Percentiles rank a stretch among this genome's conserved stretches.
Conservation (phyloP, 2,113 vertebrate genomes). For the Stegastes partitus region DNA sequence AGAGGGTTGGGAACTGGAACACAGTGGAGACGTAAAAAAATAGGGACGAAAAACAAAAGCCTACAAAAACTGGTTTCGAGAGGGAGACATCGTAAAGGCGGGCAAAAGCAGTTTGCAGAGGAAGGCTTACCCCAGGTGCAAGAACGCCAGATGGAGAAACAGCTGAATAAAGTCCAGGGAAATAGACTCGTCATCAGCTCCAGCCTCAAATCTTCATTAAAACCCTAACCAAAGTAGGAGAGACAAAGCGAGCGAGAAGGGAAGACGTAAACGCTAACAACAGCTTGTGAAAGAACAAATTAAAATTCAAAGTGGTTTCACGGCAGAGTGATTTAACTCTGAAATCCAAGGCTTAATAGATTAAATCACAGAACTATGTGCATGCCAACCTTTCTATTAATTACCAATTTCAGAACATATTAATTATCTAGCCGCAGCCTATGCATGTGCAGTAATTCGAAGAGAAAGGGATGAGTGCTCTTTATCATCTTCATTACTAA, state of each 20-base stretch:
- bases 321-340: conserved; percentile 55
- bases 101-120: conserved; percentile 26
- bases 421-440: conserved; percentile 66
- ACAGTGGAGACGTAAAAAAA: background rate
- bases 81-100: background rate
- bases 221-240: conserved; percentile 43
- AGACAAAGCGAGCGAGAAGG: conserved; percentile 30
- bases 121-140: conserved; percentile 69
- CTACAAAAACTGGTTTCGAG: conserved; percentile 16
- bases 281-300: conserved; percentile 59
- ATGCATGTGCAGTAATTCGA: conserved; percentile 32
- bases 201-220: conserved; percentile 61
- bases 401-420: conserved; percentile 73
- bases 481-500: conserved; percentile 69
- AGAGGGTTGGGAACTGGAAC: conserved; percentile 1
- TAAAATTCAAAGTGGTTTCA: conserved; percentile 74
- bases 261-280: conserved; percentile 36
- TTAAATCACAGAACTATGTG: conserved; percentile 68
- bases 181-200: conserved; percentile 59
- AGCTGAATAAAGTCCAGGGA: conserved; percentile 70
- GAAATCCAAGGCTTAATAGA: conserved; percentile 69
- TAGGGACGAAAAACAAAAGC: conserved; percentile 28
- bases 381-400: conserved; percentile 72
- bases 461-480: conserved; percentile 58
- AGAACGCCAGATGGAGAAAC: conserved; percentile 72